Percentiles rank a stretch among this genome's conserved stretches.
phyloP scores from a whole-genome alignment of 1,140 invertebrate species.

The Batillaria attramentaria region DNA sequence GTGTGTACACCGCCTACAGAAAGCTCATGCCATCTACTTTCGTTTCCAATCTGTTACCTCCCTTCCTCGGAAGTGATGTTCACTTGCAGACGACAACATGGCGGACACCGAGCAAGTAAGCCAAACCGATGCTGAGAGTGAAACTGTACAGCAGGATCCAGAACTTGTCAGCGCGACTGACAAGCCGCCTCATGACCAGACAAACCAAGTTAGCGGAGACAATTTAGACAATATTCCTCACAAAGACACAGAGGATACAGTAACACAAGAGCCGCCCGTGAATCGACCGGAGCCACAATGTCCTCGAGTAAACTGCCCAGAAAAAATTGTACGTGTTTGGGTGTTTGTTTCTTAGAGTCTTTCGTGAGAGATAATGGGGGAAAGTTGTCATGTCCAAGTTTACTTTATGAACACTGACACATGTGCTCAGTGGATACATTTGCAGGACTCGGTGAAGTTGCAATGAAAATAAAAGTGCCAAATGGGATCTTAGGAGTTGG shows the following conservation, averaged over 20 bases:
- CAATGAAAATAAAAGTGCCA: not conserved
- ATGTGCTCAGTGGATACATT: not conserved
- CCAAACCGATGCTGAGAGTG: not conserved
- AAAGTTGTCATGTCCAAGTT: not conserved
- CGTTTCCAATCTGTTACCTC: no score
- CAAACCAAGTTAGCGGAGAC: not conserved
- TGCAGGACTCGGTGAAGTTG: not conserved
- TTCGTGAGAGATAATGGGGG: not conserved
- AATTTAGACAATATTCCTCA: not conserved
- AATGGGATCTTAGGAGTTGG: no score
- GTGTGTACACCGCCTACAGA: no score
- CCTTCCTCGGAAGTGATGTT: not conserved
- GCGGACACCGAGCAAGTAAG: not conserved
- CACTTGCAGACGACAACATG: not conserved
- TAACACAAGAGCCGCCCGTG: not conserved
- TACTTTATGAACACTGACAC: not conserved
- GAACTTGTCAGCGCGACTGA: not conserved
- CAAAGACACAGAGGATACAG: not conserved
- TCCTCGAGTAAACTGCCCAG: conserved; percentile 65
- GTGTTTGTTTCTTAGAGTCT: not conserved
- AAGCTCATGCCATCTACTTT: no score
- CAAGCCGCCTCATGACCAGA: no score
- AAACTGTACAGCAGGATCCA: not conserved
- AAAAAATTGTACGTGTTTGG: conserved; percentile 66
- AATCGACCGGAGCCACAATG: conserved; percentile 20